Evolutionary conservation across 2,797 vertebrate genomes (phyloP), one percentile per base, ranked within the genome.

Genomic region (Acipenser oxyrinchus): DNA sequence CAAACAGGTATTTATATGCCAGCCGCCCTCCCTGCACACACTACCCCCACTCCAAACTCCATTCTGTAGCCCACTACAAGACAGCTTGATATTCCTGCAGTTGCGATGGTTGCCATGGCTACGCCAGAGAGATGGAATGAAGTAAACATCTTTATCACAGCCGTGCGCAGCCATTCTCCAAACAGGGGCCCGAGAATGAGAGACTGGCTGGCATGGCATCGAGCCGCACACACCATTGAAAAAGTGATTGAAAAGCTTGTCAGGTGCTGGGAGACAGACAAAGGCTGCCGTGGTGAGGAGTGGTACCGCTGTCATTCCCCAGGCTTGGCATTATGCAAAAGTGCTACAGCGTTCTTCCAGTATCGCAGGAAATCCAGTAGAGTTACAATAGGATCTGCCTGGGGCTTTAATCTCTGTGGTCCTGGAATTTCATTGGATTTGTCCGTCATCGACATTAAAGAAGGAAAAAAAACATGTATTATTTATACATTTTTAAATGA

Each of bases 111-210:
- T 37, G 6, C 60, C 60, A 62, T 62, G 60, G 60, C 37, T n/a
- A 62, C 37, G 15, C 12, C 37, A 8, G 60, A 11, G 60, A 62
- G 60, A 18, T 10, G 18, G 60, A 62, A 62, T 62, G 60, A n/a
- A 37, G 60, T 62, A 62, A 62, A 62, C 60, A 62, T 62, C 15
- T 62, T 62, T 62, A 62, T 62, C 60, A 6, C 11, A 7, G n/a
- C 60, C 60, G 7, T n/a, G 6, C 60, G 4, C 60, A 9, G 12
- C 60, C 3, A n/a, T 9, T 7, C 2, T 18, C 37, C 60, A 7
- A 9, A 18, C 18, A 23, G 6, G n/a, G 7, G 13, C 58, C 7
- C 4, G 10, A 9, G 11, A n/a, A 8, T 10, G 60, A n/a, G 10
- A 37, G 11, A 18, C 60, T 7, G 60, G 23, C 60, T 62, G 15